Evolutionary conservation across 2,888 invertebrate genomes (phyloP), one percentile per base, ranked within the genome.

Genomic region (Holacanthella duospinosa): DNA sequence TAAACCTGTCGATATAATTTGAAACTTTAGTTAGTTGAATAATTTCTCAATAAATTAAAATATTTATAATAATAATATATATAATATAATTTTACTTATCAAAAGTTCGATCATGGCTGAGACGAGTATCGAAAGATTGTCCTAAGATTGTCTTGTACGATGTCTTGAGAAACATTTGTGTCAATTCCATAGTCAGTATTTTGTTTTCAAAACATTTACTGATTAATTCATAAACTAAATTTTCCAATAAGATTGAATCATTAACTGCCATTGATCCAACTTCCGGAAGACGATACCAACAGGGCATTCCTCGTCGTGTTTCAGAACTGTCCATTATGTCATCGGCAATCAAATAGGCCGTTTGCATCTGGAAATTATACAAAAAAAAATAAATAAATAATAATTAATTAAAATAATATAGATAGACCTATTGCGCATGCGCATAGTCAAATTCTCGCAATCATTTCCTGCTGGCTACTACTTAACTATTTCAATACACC

Each of bases 311-410:
- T 65, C 97, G 83, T 43, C 97, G 83, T 64, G 85, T 86, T 68
- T 83, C 80, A 0, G 91, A 86, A 26, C 82, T 79, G 76, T 96
- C 96, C 86, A 94, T 89, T 27, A 97, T 85, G 77, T 99, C 97
- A 77, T 93, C 94, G 26, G 84, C 77, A 1, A 97, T 82, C 43
- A 97, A 78, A 73, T 93, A 88, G 75, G 85, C 88, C 12, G 89
- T 86, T 80, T 96, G 95, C 48, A 48, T 48, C 48, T 48, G 21
- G 4, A 9, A 48, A 48, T 21, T 21, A 48, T 12, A n/a, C n/a
- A n/a, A n/a, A n/a, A n/a, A n/a, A n/a, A n/a, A n/a, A n/a, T n/a
- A n/a, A n/a, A n/a, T n/a, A n/a, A n/a, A n/a, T n/a, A n/a, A n/a
- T n/a, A n/a, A n/a, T n/a, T n/a, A n/a, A n/a, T n/a, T n/a, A n/a